phyloP scores from a whole-genome alignment of 35 echinoderm and acorn worm species.

The Heliocidaris erythrogramma region DNA sequence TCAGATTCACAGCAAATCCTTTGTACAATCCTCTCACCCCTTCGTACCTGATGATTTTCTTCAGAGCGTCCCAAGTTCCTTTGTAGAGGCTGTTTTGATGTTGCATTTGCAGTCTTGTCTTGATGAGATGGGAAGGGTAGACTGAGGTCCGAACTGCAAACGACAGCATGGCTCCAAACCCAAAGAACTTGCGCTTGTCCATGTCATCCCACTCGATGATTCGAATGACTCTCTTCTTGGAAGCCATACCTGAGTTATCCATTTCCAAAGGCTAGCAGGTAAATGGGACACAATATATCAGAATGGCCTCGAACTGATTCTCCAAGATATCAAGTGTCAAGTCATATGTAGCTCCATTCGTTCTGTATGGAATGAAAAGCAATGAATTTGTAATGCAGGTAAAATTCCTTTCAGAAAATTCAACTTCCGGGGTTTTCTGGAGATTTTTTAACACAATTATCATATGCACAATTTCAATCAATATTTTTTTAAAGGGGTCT shows the following conservation, averaged over 20 bases:
- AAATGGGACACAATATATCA: not conserved
- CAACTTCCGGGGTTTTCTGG: too few relatives aligned
- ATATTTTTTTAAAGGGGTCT: too few relatives aligned
- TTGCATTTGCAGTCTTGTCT: conserved; percentile 93
- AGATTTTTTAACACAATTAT: not conserved
- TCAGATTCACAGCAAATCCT: conserved; percentile 82
- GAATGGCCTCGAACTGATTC: not conserved
- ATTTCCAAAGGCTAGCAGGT: not conserved
- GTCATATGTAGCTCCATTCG: not conserved
- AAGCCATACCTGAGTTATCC: conserved; percentile 5
- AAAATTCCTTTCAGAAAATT: too few relatives aligned
- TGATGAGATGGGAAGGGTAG: conserved; percentile 84
- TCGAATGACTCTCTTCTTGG: conserved; percentile 47
- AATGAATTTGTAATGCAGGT: not conserved
- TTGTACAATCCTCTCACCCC: conserved; percentile 90
- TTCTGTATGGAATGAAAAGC: not conserved
- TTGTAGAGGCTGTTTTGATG: conserved; percentile 69
- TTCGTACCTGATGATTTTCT: conserved; percentile 90
- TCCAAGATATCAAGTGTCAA: not conserved
- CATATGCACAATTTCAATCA: too few relatives aligned
- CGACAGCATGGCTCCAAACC: conserved; percentile 69
- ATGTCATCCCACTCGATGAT: conserved; percentile 98
- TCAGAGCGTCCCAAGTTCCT: conserved; percentile 95
- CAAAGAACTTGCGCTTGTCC: conserved; percentile 84
- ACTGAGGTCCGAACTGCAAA: conserved; percentile 70